phyloP scores from a whole-genome alignment of 2,113 vertebrate species.

The Notarius lentiginosus region DNA sequence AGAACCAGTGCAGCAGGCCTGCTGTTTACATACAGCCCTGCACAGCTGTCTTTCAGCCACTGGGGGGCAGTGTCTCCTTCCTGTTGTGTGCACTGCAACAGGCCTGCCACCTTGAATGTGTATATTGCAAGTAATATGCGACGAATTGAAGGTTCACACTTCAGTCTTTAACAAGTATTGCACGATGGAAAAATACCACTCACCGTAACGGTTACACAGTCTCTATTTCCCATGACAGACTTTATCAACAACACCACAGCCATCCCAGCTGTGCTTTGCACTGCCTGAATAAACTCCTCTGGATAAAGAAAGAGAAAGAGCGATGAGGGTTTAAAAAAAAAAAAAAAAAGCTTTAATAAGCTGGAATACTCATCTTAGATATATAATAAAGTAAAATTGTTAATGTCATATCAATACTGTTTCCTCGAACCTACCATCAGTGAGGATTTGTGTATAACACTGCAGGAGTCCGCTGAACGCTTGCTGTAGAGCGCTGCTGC shows the following conservation, averaged over 20 bases:
- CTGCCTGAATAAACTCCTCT: conserved; percentile 86
- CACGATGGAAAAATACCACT: conserved; percentile 57
- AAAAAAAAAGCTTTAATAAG: not conserved
- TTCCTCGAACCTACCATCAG: conserved; percentile 74
- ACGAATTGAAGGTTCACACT: not conserved
- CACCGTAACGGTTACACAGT: conserved; percentile 80
- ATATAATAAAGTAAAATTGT: not conserved
- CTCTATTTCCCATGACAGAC: conserved; percentile 76
- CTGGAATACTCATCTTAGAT: not conserved
- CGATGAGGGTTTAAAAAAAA: not conserved
- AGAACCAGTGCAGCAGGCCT: conserved; percentile 70
- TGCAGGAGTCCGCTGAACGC: conserved; percentile 79
- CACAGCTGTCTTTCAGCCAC: conserved; percentile 78
- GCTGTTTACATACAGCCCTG: conserved; percentile 61
- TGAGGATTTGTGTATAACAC: conserved; percentile 79
- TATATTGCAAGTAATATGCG: not conserved
- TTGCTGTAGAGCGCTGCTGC: conserved; percentile 62
- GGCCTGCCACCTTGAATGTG: conserved; percentile 72
- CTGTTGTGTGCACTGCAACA: conserved; percentile 70
- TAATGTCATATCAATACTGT: not conserved
- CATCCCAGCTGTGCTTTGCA: conserved; percentile 89
- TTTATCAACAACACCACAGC: conserved; percentile 82
- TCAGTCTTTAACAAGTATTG: not conserved
- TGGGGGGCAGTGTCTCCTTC: conserved; percentile 58
- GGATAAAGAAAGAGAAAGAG: not conserved